A percentile compares a stretch with the other conserved stretches of the same genome.
Conservation (phyloP, 2,888 invertebrate genomes). For the Ceraclea dissimilis region DNA sequence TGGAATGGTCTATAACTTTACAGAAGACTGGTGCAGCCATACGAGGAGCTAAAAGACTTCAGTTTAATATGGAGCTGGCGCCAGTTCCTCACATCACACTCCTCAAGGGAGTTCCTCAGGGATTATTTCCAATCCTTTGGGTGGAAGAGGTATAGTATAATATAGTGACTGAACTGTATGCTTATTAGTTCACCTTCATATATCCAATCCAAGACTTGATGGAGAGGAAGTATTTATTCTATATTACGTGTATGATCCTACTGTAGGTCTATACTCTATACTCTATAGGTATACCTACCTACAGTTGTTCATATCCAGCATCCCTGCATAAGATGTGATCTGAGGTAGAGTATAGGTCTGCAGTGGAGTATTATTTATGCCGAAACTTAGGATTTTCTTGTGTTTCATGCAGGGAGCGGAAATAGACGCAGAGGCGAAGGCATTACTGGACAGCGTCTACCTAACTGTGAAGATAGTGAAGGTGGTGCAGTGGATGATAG, state of each 20-base stretch:
- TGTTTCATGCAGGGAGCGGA: constrained; percentile 36
- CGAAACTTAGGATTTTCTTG: too few relatives aligned
- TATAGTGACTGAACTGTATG: too few relatives aligned
- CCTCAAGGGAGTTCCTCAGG: constrained; percentile 45
- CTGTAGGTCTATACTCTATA: too few relatives aligned
- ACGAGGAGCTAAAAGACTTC: constrained; percentile 44
- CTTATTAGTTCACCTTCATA: neutral
- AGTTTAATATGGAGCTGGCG: constrained; percentile 50
- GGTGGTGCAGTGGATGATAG: constrained; percentile 38
- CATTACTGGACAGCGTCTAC: constrained; percentile 37
- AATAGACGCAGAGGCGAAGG: constrained; percentile 33
- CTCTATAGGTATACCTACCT: too few relatives aligned
- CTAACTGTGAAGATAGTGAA: constrained; percentile 37
- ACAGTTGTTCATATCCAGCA: too few relatives aligned
- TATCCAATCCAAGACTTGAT: too few relatives aligned
- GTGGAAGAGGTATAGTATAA: constrained; percentile 46
- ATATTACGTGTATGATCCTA: too few relatives aligned
- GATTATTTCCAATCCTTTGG: constrained; percentile 53
- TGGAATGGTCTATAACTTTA: constrained; percentile 18
- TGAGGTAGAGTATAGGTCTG: too few relatives aligned
- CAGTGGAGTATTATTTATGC: too few relatives aligned
- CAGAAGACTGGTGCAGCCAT: constrained; percentile 50
- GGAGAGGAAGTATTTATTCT: too few relatives aligned
- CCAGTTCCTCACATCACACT: constrained; percentile 38
- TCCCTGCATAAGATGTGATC: too few relatives aligned